phyloP scores from a whole-genome alignment of 1,140 invertebrate genomes.

The Drosophila sulfurigaster region DNA sequence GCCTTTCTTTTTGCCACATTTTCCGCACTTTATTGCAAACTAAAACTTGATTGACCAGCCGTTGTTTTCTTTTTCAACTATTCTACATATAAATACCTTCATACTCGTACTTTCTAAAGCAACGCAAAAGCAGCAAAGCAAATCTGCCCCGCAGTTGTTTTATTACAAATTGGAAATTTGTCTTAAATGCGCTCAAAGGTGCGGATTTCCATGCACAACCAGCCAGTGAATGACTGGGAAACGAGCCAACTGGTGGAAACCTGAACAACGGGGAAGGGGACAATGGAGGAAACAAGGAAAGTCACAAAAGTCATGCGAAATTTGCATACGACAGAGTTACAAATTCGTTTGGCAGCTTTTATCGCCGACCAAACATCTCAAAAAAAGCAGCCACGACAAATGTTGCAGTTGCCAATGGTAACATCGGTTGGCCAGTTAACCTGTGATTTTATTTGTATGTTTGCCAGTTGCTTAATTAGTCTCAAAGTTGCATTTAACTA shows the following conservation, averaged over 20 bases:
- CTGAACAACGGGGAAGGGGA: constrained; percentile 1
- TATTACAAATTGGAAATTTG: constrained; percentile 75
- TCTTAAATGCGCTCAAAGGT: constrained; percentile 51
- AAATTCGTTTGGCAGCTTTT: constrained; percentile 42
- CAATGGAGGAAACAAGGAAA: constrained; percentile 19
- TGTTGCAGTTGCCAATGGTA: constrained; percentile 12
- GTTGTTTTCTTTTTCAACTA: constrained; percentile 33
- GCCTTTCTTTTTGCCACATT: constrained; percentile 68
- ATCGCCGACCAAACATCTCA: constrained; percentile 38
- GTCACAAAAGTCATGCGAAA: constrained; percentile 47
- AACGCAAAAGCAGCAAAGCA: constrained; percentile 13
- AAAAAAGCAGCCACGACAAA: constrained; percentile 45
- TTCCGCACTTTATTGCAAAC: constrained; percentile 41
- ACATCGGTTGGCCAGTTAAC: constrained; percentile 5
- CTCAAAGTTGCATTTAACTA: not conserved
- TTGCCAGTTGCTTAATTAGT: constrained; percentile 30
- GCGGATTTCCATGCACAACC: constrained; percentile 25
- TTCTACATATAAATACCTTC: constrained; percentile 37
- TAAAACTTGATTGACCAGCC: constrained; percentile 68
- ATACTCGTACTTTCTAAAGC: constrained; percentile 69
- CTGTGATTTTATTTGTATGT: constrained; percentile 21
- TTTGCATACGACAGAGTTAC: constrained; percentile 45
- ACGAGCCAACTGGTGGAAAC: not conserved
- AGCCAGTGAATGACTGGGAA: constrained; percentile 19
- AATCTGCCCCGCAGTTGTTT: constrained; percentile 56